These are phyloP conservation scores for Psettodes erumei DNA, from an alignment of 2,113 vertebrate species.

Conservation along the genomic window DNA sequence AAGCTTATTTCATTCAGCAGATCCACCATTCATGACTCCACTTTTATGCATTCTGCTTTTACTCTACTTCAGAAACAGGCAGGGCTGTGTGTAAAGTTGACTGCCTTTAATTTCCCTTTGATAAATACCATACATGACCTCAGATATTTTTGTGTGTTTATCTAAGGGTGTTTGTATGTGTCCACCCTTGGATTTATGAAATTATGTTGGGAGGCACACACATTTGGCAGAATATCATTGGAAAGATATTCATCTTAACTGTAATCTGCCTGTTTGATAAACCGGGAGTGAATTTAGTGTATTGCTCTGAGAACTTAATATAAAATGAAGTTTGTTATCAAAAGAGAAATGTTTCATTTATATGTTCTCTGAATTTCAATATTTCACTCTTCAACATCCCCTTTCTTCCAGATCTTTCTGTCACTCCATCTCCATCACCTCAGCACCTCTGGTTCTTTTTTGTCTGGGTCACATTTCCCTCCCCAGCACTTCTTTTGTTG, in stretches of 20 bases:
- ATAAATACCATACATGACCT: constrained; percentile 34
- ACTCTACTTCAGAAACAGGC: neutral
- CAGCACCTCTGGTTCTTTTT: constrained; percentile 12
- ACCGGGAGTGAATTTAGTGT: constrained; percentile 10
- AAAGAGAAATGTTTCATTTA: neutral
- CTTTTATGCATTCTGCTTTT: constrained; percentile 39
- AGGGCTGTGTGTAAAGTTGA: constrained; percentile 36
- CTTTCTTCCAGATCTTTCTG: constrained; percentile 10
- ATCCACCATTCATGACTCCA: constrained; percentile 34
- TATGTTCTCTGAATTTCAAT: constrained; percentile 20
- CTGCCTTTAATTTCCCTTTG: constrained; percentile 32
- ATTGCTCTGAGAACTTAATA: constrained; percentile 16
- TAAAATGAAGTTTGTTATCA: neutral
- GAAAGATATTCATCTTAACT: constrained; percentile 33
- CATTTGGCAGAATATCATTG: constrained; percentile 39
- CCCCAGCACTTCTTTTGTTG: constrained; percentile 15
- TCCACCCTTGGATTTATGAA: constrained; percentile 44
- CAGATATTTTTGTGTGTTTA: constrained; percentile 51
- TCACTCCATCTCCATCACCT: constrained; percentile 14
- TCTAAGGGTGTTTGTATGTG: constrained; percentile 27
- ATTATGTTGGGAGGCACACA: constrained; percentile 34
- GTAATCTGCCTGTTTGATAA: constrained; percentile 28
- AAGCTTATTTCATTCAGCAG: constrained; percentile 72
- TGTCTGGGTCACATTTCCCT: neutral
- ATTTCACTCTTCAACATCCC: neutral